These are phyloP conservation scores for Mungos mungo DNA, from an alignment of 2,113 vertebrate genomes.

Conservation along the genomic window DNA sequence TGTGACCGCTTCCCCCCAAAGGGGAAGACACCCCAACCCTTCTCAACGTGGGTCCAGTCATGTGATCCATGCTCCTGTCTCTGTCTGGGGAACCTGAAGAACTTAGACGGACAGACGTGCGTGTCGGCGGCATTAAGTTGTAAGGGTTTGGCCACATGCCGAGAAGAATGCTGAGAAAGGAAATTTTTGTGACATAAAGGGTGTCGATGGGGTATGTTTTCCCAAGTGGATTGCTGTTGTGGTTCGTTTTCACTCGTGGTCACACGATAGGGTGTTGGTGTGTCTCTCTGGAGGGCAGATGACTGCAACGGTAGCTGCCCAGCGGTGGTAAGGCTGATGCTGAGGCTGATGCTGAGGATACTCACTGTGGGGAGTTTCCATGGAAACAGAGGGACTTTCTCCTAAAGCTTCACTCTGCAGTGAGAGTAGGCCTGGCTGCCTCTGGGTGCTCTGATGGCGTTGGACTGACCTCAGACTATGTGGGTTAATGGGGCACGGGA, in stretches of 20 bases:
- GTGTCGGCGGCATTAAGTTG: not conserved
- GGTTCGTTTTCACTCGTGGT: not conserved
- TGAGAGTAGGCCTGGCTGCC: not conserved
- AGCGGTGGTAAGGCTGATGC: not conserved
- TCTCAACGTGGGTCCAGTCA: not conserved
- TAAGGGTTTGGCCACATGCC: not conserved
- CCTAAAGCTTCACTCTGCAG: not conserved
- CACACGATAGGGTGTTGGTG: not conserved
- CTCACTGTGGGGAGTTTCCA: not conserved
- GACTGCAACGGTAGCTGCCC: not conserved
- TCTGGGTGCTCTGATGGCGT: not conserved
- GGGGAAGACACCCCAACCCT: not conserved
- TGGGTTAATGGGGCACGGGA: not conserved
- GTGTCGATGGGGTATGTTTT: not conserved
- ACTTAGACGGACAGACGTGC: not conserved
- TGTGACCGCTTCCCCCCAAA: not conserved
- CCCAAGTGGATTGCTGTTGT: not conserved
- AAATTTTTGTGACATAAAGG: not conserved
- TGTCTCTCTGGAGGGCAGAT: not conserved
- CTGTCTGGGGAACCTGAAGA: not conserved
- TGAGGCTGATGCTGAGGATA: not conserved
- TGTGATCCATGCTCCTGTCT: not conserved
- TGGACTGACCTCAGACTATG: not conserved
- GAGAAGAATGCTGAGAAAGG: not conserved
- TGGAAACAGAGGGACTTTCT: not conserved